phyloP scores from a whole-genome alignment of 2,888 invertebrate genomes.

The Noctua janthe region DNA sequence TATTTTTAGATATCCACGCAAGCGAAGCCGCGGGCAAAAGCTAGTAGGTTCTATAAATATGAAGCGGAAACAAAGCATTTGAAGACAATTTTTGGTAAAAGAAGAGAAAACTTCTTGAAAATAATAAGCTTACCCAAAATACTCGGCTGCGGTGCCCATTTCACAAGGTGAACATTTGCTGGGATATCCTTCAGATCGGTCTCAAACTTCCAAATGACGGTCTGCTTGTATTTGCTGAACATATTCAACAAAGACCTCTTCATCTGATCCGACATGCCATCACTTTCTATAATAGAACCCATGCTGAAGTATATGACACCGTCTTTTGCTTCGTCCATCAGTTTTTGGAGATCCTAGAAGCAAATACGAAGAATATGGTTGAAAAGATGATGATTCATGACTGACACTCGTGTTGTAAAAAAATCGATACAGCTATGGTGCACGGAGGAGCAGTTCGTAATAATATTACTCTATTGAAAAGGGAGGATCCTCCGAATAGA shows the following conservation, averaged over 20 bases:
- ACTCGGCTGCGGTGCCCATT: conserved; percentile 83
- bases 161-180: conserved; percentile 77
- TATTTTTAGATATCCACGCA: too few species aligned
- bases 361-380: neutral
- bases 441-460: neutral
- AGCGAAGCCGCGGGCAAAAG: too few species aligned
- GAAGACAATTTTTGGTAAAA: neutral
- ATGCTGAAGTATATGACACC: conserved; percentile 81
- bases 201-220: conserved; percentile 84
- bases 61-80: neutral
- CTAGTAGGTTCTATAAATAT: neutral
- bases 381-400: too few species aligned
- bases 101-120: neutral
- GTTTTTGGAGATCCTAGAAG: conserved; percentile 78
- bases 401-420: neutral
- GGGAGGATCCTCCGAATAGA: neutral
- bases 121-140: conserved; percentile 65
- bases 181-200: conserved; percentile 74
- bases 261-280: conserved; percentile 75
- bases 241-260: conserved; percentile 73
- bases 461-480: neutral
- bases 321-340: conserved; percentile 75
- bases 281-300: conserved; percentile 76
- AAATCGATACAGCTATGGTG: neutral
- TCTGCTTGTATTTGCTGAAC: conserved; percentile 79